Base-by-base conservation (phyloP, 2,113 vertebrate species). In the Steatornis caripensis region DNA sequence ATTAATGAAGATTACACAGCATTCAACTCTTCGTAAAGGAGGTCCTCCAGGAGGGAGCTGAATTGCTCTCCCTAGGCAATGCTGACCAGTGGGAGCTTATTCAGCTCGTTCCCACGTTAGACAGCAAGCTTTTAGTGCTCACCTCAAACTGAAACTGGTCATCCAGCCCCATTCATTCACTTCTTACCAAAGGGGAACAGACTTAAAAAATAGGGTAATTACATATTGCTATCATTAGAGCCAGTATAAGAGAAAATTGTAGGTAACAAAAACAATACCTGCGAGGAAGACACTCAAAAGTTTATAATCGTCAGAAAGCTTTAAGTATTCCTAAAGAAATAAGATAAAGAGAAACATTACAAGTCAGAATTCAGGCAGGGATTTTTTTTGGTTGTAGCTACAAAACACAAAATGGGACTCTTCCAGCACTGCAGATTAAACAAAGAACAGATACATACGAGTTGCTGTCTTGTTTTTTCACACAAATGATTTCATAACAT, bases 281-380 rank as follows among this genome's bases (percentile, higher is more conserved):
- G 98, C 99, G 91, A 99, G 94, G 89, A 99, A 99, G 92, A 98
- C 96, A 51, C 97, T 98, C 49, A 82, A 97, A 94, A 99, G 91
- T 87, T 95, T 97, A 96, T 99, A 99, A 85, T 97, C 98, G 84
- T 97, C 93, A 32, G 97, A 98, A 61, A 98, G 97, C 95, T 98
- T 99, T 87, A 99, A 91, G 94, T 98, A 99, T 86, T 98, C 98
- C 99, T 99, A 89, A 57, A 74, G 62, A 97, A 92, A 91, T 83
- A 51, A 92, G 64, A 87, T 9, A 95, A 80, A 94, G 34, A 89
- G 45, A 82, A 93, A 21, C 34, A 70, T 92, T 46, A 71, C 18
- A 84, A 70, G 7, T 62, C 7, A 45, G 34, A 82, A 93, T 30
- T 78, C n/a, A n/a, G n/a, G n/a, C n/a, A n/a, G 9, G 18, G 6